phyloP scores from a whole-genome alignment of 2,113 vertebrate genomes.

The Mormyrus lacerda region DNA sequence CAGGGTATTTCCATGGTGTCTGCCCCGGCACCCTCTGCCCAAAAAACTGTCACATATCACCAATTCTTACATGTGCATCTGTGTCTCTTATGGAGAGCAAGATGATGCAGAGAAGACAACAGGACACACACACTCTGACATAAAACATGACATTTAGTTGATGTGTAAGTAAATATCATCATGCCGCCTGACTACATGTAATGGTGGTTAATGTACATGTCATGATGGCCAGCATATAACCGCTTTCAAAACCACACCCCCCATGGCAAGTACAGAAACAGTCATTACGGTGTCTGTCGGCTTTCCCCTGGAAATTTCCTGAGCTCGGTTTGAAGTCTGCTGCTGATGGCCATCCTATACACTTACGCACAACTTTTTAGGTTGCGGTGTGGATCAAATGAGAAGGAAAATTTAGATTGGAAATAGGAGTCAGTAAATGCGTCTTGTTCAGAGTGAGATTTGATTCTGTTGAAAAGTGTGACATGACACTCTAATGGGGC shows the following conservation, averaged over 20 bases:
- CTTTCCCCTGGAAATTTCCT: neutral
- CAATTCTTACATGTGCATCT: neutral
- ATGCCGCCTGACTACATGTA: neutral
- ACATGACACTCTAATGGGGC: too few relatives aligned
- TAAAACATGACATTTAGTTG: neutral
- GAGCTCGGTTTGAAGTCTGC: neutral
- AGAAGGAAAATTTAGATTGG: neutral
- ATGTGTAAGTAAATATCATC: conserved; percentile 2
- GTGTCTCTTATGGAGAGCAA: neutral
- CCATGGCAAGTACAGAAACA: neutral
- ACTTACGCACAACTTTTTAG: neutral
- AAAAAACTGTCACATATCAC: neutral
- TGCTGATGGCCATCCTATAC: neutral
- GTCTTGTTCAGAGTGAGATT: neutral
- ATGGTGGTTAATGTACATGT: neutral
- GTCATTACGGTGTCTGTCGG: neutral
- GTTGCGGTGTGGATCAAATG: neutral
- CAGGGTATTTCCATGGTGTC: neutral
- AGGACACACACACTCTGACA: neutral
- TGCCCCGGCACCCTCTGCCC: neutral
- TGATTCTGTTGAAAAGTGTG: neutral
- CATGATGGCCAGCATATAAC: neutral
- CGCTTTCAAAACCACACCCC: neutral
- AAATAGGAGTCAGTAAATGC: neutral
- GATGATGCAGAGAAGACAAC: neutral